Conservation (phyloP, 2,888 invertebrate species). For the Macrosoma leucophasiata region DNA sequence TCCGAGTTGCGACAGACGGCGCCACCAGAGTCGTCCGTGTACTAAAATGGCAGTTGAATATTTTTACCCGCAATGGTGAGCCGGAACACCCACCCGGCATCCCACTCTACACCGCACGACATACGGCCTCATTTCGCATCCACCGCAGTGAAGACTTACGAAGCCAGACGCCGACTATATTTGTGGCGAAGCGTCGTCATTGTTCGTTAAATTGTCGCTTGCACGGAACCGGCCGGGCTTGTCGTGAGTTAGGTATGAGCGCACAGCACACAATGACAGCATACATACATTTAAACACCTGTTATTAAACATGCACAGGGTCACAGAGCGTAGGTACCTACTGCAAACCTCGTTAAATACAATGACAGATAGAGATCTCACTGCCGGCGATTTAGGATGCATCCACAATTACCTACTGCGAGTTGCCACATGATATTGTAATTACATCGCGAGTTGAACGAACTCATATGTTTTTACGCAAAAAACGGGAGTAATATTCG, state of each 20-base stretch:
- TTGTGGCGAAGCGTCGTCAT: conserved; percentile 71
- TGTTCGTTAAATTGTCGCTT: conserved; percentile 75
- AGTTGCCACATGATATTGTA: conserved; percentile 44
- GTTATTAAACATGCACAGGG: conserved; percentile 69
- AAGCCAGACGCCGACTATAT: conserved; percentile 61
- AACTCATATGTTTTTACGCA: conserved; percentile 35
- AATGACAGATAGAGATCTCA: conserved; percentile 66
- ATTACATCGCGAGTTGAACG: conserved; percentile 43
- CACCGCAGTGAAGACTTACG: conserved; percentile 46
- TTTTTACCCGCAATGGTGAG: conserved; percentile 56
- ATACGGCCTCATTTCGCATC: conserved; percentile 35
- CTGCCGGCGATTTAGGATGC: conserved; percentile 54
- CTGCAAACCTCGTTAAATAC: conserved; percentile 60
- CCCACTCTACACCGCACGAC: conserved; percentile 27
- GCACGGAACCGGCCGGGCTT: conserved; percentile 70
- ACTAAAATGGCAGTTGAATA: conserved; percentile 74
- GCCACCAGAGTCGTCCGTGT: conserved; percentile 71
- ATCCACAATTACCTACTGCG: conserved; percentile 51
- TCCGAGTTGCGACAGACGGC: conserved; percentile 65
- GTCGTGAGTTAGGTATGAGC: conserved; percentile 70
- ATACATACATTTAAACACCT: conserved; percentile 73
- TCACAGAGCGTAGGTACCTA: conserved; percentile 54
- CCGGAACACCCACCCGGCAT: conserved; percentile 27
- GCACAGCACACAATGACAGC: conserved; percentile 62
- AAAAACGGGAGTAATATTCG: conserved; percentile 27